Percentiles rank a stretch among this genome's conserved stretches.
Evolutionary conservation across 2,113 vertebrate genomes (phyloP).

Genomic region (Neofelis nebulosa): DNA sequence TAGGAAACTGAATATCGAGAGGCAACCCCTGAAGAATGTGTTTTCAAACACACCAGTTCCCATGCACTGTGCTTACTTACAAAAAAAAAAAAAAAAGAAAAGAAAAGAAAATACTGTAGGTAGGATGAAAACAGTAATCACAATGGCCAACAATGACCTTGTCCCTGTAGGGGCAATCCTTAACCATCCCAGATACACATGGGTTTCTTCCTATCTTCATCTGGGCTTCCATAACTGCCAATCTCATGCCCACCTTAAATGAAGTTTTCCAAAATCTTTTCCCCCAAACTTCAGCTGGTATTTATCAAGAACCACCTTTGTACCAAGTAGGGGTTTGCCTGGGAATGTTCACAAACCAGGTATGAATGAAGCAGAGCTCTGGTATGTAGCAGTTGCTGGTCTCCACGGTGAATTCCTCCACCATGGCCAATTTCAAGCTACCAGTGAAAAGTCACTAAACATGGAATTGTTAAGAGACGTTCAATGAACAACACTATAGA

Average conservation of each 20-base stretch:
- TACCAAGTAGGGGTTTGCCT: background rate
- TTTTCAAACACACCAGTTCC: background rate
- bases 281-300: background rate
- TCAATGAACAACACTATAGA: background rate
- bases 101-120: background rate
- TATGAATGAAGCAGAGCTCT: background rate
- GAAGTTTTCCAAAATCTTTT: background rate
- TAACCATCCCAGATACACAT: background rate
- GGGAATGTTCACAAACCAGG: background rate
- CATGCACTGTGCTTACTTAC: background rate
- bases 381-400: background rate
- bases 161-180: background rate
- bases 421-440: background rate
- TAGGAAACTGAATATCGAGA: constrained; percentile 1
- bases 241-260: background rate
- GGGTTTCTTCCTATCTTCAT: background rate
- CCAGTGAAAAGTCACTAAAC: background rate
- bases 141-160: background rate
- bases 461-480: background rate
- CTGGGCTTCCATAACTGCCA: background rate
- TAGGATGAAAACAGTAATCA: background rate
- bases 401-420: background rate
- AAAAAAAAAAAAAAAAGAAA: background rate
- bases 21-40: background rate
- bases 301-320: background rate